A percentile compares a stretch with the other conserved stretches of the same genome.
phyloP scores from a whole-genome alignment of 92 coral and sea anemone species.

The Epizoanthus scotinus region DNA sequence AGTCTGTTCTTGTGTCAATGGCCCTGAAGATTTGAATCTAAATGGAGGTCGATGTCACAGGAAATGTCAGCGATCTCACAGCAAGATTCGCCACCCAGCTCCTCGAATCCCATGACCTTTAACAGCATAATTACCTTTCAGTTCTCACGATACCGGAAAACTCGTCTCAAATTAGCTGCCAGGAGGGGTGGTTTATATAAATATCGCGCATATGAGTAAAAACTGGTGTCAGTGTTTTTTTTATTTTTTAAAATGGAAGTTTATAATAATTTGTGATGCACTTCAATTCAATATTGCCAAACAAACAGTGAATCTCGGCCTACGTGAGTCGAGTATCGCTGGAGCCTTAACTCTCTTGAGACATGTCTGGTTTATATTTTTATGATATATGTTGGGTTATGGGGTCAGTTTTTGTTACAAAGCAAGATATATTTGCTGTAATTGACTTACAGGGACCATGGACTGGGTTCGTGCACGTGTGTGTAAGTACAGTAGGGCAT shows the following conservation, averaged over 20 bases:
- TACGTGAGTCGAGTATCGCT: not conserved
- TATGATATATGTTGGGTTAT: not conserved
- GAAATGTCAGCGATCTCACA: constrained; percentile 16
- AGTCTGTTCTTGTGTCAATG: not conserved
- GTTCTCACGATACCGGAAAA: constrained; percentile 2
- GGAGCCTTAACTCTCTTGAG: not conserved
- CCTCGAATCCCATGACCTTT: not conserved
- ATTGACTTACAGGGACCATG: constrained; percentile 6
- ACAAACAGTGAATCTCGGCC: no score
- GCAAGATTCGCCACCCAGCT: constrained; percentile 34
- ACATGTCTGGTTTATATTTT: constrained; percentile 22
- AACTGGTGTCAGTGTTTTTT: no score
- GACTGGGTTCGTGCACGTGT: not conserved
- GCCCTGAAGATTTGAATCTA: constrained; percentile 23
- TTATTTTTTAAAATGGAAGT: no score
- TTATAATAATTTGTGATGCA: no score
- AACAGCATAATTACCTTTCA: not conserved
- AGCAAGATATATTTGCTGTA: not conserved
- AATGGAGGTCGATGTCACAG: constrained; percentile 31
- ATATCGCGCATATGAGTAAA: not conserved
- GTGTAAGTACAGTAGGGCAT: not conserved
- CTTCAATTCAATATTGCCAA: no score
- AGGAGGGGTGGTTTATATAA: constrained; percentile 11
- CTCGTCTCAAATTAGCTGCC: not conserved
- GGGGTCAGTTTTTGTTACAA: constrained; percentile 20